These are phyloP conservation scores for Sapayoa aenigma DNA, from an alignment of 2,113 vertebrate genomes.

Conservation along the genomic window DNA sequence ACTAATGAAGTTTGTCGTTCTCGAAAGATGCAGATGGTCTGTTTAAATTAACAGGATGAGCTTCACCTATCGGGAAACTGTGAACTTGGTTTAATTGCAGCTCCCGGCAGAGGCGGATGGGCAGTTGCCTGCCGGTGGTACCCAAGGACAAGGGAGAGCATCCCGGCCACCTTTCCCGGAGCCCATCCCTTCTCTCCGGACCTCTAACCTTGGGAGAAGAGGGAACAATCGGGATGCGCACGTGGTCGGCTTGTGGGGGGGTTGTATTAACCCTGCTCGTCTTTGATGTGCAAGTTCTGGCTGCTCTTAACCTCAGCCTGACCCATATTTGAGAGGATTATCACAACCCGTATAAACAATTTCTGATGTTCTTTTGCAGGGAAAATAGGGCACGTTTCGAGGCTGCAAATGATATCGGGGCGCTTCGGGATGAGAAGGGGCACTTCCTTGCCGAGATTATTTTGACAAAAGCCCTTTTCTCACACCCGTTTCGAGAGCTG, in stretches of 20 bases:
- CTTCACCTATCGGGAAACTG: conserved; percentile 63
- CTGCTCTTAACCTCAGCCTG: conserved; percentile 67
- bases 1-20: conserved; percentile 78
- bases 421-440: neutral
- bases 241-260: neutral
- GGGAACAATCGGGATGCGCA: conserved; percentile 24
- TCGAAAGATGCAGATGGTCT: conserved; percentile 72
- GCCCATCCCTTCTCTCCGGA: neutral
- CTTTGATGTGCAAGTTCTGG: conserved; percentile 66
- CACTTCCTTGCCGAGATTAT: neutral
- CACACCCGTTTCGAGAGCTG: neutral
- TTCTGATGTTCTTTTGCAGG: conserved; percentile 54
- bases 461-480: conserved; percentile 15
- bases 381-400: conserved; percentile 44
- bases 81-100: conserved; percentile 63
- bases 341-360: conserved; percentile 58
- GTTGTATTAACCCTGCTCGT: conserved; percentile 45
- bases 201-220: conserved; percentile 12
- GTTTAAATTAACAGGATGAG: conserved; percentile 70
- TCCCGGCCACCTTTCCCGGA: neutral
- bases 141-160: neutral
- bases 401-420: neutral
- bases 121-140: conserved; percentile 34
- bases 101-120: neutral
- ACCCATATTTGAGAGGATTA: conserved; percentile 64